A percentile compares a stretch with the other conserved stretches of the same genome.
phyloP scores from a whole-genome alignment of 2,888 invertebrate genomes.

The Caenorhabditis plicata region DNA sequence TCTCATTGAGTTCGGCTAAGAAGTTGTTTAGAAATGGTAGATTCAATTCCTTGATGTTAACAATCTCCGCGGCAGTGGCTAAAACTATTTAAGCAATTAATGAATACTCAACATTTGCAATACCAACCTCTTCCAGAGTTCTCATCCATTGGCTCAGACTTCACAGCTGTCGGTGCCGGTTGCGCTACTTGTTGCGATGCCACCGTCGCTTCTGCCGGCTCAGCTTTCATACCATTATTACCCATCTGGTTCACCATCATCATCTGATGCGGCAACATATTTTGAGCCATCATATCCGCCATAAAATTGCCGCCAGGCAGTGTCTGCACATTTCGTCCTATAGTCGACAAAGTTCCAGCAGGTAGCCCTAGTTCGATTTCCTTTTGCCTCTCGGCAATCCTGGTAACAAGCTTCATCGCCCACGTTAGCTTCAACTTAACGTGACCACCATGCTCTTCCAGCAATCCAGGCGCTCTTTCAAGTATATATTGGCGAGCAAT shows the following conservation, averaged over 20 bases:
- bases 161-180: background rate
- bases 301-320: constrained; percentile 43
- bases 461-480: constrained; percentile 64
- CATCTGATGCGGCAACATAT: constrained; percentile 40
- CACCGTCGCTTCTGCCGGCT: constrained; percentile 7
- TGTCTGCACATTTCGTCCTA: constrained; percentile 41
- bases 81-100: constrained; percentile 4
- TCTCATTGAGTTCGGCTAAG: constrained; percentile 28
- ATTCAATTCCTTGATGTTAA: constrained; percentile 46
- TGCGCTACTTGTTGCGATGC: too few species aligned
- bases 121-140: background rate
- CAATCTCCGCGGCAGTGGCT: constrained; percentile 34
- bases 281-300: constrained; percentile 50
- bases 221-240: too few species aligned
- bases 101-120: too few species aligned
- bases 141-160: background rate
- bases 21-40: constrained; percentile 38
- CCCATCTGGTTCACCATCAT: constrained; percentile 30
- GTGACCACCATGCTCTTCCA: constrained; percentile 67
- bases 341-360: constrained; percentile 44
- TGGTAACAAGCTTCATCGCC: constrained; percentile 65
- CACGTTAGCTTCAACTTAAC: constrained; percentile 67
- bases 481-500: constrained; percentile 66
- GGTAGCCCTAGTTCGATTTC: constrained; percentile 50
- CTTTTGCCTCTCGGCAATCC: constrained; percentile 53